Conservation (phyloP, 2,888 invertebrate species). For the Epirrhoe alternata region DNA sequence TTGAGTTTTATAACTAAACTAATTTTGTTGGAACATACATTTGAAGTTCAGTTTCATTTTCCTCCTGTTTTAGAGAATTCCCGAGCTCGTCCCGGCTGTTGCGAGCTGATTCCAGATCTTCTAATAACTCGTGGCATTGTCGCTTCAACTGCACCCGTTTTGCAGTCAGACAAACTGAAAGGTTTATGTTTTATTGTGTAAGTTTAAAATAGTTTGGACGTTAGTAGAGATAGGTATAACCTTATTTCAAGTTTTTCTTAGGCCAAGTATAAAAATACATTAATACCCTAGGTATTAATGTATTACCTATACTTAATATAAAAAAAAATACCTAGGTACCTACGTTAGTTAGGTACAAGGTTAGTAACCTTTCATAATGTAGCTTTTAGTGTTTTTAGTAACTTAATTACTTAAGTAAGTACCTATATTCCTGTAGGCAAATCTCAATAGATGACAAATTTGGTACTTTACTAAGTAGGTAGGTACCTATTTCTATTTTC, state of each 20-base stretch:
- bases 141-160: slow-evolving; percentile 65
- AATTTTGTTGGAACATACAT: slow-evolving; percentile 51
- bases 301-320: too few relatives aligned
- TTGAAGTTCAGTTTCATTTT: slow-evolving; percentile 52
- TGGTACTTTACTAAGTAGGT: neutral
- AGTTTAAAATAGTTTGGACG: neutral
- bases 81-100: slow-evolving; percentile 49
- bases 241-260: too few relatives aligned
- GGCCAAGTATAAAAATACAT: too few relatives aligned
- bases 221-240: neutral
- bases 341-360: too few relatives aligned
- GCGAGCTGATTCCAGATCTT: slow-evolving; percentile 51
- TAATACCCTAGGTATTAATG: too few relatives aligned
- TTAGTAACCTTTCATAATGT: too few relatives aligned
- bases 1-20: slow-evolving; percentile 13
- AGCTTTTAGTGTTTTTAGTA: too few relatives aligned
- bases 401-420: too few relatives aligned
- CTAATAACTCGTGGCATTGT: slow-evolving; percentile 60
- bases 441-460: too few relatives aligned
- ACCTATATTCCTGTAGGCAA: neutral
- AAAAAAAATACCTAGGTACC: too few relatives aligned
- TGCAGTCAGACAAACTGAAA: slow-evolving; percentile 64
- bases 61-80: slow-evolving; percentile 52
- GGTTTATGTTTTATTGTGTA: neutral
- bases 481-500: neutral